These are phyloP conservation scores for Porphyrio hochstetteri DNA, from an alignment of 2,113 vertebrate genomes.

Conservation along the genomic window DNA sequence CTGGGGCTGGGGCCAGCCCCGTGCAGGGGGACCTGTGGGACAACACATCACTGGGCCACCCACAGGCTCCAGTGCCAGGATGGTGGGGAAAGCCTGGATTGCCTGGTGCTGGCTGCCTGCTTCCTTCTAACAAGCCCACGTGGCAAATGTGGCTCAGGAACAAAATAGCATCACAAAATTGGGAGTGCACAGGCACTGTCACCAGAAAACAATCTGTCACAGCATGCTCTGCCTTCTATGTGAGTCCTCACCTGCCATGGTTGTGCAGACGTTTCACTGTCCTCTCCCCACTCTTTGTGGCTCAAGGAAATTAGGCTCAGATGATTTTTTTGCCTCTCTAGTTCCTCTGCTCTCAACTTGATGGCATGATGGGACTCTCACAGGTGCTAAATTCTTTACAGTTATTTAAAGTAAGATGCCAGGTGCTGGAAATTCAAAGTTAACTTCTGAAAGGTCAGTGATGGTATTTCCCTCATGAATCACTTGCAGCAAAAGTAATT, in stretches of 20 bases:
- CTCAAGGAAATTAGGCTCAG: neutral
- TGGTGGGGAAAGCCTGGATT: neutral
- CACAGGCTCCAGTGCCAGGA: rapidly evolving
- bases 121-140: neutral
- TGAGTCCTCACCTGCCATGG: neutral
- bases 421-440: neutral
- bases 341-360: neutral
- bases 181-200: neutral
- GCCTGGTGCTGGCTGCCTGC: rapidly evolving
- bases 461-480: neutral
- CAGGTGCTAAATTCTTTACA: neutral
- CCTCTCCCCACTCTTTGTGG: neutral
- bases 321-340: rapidly evolving
- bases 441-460: neutral
- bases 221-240: neutral
- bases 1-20: rapidly evolving
- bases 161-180: neutral
- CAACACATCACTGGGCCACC: neutral
- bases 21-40: neutral
- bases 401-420: neutral
- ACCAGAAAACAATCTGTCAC: neutral
- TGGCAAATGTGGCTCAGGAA: neutral
- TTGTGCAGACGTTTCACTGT: neutral
- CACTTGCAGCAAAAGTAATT: neutral
- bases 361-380: neutral